Conservation (phyloP, 2,797 vertebrate genomes). For the Urophycis tenuis region DNA sequence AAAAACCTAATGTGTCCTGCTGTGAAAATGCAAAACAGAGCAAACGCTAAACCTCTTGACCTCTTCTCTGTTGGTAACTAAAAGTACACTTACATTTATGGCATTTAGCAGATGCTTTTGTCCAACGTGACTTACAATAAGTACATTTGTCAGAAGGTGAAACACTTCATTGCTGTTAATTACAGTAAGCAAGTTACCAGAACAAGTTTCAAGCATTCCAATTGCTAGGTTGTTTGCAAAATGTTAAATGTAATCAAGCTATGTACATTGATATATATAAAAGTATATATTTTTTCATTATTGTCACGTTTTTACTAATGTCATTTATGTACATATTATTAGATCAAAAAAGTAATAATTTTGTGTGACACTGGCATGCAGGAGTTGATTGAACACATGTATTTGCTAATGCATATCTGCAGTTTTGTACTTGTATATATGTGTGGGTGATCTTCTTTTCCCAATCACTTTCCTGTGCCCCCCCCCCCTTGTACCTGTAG, state of each 20-base stretch:
- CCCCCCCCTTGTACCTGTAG: no score
- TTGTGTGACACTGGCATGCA: background rate
- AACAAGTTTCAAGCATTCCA: no score
- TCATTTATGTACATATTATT: background rate
- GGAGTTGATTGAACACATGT: background rate
- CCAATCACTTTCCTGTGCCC: conserved; percentile 9
- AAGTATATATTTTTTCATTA: background rate
- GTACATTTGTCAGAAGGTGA: no score
- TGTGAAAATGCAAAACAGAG: background rate
- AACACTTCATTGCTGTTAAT: no score
- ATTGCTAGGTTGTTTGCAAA: no score
- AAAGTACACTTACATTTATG: no score
- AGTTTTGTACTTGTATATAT: background rate
- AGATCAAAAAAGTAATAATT: background rate
- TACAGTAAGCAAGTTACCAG: no score
- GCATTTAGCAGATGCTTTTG: no score
- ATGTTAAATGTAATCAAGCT: background rate
- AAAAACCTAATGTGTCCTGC: conserved; percentile 35
- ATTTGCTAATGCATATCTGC: background rate
- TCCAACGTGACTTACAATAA: no score
- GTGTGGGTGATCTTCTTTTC: background rate
- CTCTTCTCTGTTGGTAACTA: background rate
- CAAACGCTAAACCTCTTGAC: background rate
- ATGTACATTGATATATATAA: background rate
- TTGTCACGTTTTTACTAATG: background rate